phyloP scores from a whole-genome alignment of 2,797 vertebrate genomes.

The Eulemur albifrons region DNA sequence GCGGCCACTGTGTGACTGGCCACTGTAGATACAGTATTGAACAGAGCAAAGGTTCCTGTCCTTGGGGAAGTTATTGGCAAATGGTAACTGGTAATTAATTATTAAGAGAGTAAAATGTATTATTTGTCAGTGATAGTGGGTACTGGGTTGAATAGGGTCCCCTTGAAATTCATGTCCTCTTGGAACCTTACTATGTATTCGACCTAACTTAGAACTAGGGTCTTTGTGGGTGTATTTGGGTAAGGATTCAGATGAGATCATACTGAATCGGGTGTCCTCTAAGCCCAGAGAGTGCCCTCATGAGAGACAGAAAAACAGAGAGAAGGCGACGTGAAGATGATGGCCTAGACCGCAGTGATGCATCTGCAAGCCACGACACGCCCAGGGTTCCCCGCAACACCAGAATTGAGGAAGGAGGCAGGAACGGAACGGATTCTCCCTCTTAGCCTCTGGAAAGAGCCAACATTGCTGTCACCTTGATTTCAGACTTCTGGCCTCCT shows the following conservation, averaged over 20 bases:
- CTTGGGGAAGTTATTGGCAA: neutral
- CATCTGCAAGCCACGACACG: rapidly evolving
- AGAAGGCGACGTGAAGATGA: neutral
- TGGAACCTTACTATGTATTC: neutral
- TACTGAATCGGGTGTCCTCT: neutral
- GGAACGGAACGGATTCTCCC: neutral
- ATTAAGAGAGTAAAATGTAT: neutral
- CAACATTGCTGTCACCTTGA: neutral
- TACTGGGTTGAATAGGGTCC: neutral
- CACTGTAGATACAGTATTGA: neutral
- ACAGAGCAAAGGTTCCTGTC: neutral
- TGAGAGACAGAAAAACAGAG: neutral
- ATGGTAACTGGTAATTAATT: neutral
- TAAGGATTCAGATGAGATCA: neutral
- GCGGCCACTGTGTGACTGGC: too few species aligned
- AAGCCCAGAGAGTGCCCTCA: too few species aligned
- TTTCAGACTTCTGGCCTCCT: rapidly evolving
- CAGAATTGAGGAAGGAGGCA: neutral
- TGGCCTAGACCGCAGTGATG: neutral
- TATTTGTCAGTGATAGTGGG: neutral
- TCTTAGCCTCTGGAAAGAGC: neutral
- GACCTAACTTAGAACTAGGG: neutral
- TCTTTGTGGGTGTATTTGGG: neutral
- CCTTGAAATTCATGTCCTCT: neutral
- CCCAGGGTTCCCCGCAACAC: rapidly evolving